Base-by-base conservation (phyloP, 2,113 vertebrate genomes). In the Heloderma charlesbogerti region DNA sequence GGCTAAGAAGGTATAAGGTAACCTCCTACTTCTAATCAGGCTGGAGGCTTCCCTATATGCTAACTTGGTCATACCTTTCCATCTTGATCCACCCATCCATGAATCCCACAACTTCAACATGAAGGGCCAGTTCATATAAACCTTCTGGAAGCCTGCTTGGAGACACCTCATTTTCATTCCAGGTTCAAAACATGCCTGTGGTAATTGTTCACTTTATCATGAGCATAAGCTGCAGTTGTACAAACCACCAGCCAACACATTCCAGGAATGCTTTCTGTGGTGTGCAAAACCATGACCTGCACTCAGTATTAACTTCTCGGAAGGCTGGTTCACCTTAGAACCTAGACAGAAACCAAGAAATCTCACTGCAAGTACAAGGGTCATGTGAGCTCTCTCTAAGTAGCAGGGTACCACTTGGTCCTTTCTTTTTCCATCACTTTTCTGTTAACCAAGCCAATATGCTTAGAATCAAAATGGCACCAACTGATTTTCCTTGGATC, bases 321-420 rank as follows among this genome's bases (percentile, higher is more conserved):
- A n/a, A 67, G 20, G 4, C 60, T 48, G 72, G 57, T 48, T 88
- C 20, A 45, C 22, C n/a, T 43, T 7, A 78, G 20, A 27, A 1
- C 34, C 6, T 80, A 10, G 12, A 51, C 22, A 27, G 43, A 0
- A 6, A 78, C 22, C 22, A 48, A 66, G 16, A 77, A 60, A 77
- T 13, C 72, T 15, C 67, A 54, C 29, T 5, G 86, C n/a, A 29
- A 66, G 69, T 60, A 89, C 86, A 81, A 57, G 45, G 6, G 45
- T 48, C 79, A 82, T 54, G 90, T 31, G 4, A 45, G 83, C 87
- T 72, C 20, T 89, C n/a, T 43, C 90, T 82, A 84, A 88, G 69
- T 0, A 0, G 51, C 66, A 80, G 48, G 4, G 18, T 89, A 18
- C 84, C 29, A 6, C n/a, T 63, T 12, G 54, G 3, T n/a, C 48